A percentile compares a stretch with the other conserved stretches of the same genome.
phyloP scores from a whole-genome alignment of 2,797 vertebrate species.

The Tragelaphus oryx region DNA sequence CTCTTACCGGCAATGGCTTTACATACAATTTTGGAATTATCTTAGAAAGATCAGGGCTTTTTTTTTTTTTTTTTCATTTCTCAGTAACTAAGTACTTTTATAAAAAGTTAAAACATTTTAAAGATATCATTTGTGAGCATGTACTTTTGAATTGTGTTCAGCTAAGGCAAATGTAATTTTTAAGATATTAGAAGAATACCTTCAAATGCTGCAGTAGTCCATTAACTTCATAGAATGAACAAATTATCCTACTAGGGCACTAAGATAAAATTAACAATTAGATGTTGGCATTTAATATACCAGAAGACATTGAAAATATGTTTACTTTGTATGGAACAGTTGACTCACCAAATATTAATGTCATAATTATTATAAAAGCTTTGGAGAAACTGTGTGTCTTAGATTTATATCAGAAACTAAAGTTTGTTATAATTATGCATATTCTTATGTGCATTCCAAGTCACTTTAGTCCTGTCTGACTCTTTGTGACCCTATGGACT shows the following conservation, averaged over 20 bases:
- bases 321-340: not conserved
- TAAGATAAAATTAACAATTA: not conserved
- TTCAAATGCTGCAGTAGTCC: not conserved
- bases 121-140: not conserved
- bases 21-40: not conserved
- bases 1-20: not conserved
- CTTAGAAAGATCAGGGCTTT: not conserved
- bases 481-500: not conserved
- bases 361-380: not conserved
- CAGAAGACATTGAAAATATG: not conserved
- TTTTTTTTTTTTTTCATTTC: not conserved
- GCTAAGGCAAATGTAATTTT: not conserved
- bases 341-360: not conserved
- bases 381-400: not conserved
- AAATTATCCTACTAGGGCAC: not conserved
- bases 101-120: conserved; percentile 25
- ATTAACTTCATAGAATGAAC: not conserved
- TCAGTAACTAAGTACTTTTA: not conserved
- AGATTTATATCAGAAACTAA: not conserved
- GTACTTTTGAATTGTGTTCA: not conserved
- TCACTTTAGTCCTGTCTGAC: not conserved
- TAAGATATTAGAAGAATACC: not conserved
- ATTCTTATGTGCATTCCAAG: not conserved
- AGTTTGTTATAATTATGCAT: not conserved
- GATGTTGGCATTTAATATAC: not conserved